phyloP scores from a whole-genome alignment of 2,113 vertebrate genomes.

The Gasterosteus nipponicus region DNA sequence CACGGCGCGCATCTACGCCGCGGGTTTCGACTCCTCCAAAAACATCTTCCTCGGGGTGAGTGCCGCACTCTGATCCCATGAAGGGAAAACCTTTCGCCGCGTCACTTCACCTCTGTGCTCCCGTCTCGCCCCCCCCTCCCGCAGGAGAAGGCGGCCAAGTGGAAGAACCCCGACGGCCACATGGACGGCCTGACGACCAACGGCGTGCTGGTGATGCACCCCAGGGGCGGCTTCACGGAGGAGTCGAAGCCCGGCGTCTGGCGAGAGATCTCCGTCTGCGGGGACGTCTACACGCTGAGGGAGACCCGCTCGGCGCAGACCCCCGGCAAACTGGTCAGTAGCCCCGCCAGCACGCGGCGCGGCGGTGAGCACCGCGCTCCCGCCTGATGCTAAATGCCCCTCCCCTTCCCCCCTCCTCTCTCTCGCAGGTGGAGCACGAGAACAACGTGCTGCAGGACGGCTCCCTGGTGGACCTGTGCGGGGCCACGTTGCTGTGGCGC shows the following conservation, averaged over 20 bases:
- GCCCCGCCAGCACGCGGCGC: slow-evolving; percentile 8
- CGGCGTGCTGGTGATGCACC: slow-evolving; percentile 98
- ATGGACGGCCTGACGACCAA: slow-evolving; percentile 99
- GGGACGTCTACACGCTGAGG: slow-evolving; percentile 95
- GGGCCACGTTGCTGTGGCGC: slow-evolving; percentile 95
- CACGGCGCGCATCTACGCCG: slow-evolving; percentile 95
- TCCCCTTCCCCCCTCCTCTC: background rate
- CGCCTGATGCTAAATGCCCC: background rate
- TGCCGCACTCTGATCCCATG: slow-evolving; percentile 38
- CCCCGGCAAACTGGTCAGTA: slow-evolving; percentile 93
- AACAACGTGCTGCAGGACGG: slow-evolving; percentile 95
- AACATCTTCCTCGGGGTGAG: slow-evolving; percentile 98
- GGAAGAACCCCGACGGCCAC: slow-evolving; percentile 98
- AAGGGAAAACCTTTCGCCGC: background rate
- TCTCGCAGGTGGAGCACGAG: slow-evolving; percentile 91
- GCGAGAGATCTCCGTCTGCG: slow-evolving; percentile 97
- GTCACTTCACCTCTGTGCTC: slow-evolving; percentile 3
- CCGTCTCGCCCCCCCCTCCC: slow-evolving; percentile 2
- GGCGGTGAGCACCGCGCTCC: background rate
- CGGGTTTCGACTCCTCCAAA: slow-evolving; percentile 97
- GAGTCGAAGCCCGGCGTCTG: slow-evolving; percentile 96
- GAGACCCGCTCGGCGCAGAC: slow-evolving; percentile 97
- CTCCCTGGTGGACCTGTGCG: slow-evolving; percentile 96
- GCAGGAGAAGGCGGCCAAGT: slow-evolving; percentile 98
- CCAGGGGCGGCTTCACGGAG: slow-evolving; percentile 92